Base-by-base conservation (phyloP, 2,113 vertebrate genomes). In the Passer domesticus region DNA sequence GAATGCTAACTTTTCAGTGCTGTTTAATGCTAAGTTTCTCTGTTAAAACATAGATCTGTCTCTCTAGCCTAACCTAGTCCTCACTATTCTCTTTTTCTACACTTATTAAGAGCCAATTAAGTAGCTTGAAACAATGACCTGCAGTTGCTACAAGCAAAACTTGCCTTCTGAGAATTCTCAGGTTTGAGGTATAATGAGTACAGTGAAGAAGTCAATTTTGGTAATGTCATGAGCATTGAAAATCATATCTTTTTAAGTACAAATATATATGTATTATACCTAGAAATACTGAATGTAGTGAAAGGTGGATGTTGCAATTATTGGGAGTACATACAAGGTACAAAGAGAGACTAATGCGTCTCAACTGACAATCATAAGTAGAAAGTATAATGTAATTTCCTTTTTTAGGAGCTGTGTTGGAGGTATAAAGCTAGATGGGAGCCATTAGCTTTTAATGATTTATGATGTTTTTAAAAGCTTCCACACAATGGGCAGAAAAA, bases 371-470 rank as follows among this genome's bases (percentile, higher is more conserved):
- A 59, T 90, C 63, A 52, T 59, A 83, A 83, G 44, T 30, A 81
- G 75, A 94, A 94, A 93, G 74, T 56, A 44, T 58, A 94, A 77
- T 83, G 83, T 86, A 63, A 83, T 63, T 88, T 93, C 82, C 27
- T 44, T 83, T 85, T 87, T 83, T 88, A 60, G 91, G 79, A 80
- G 35, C 75, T 93, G 33, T 70, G 39, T 83, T 93, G 84, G 69
- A 92, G 59, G 63, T 83, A 83, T 90, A 94, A 93, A 93, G 68
- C 78, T 94, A 70, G 89, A 91, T 58, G 27, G 67, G 68, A 92
- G 19, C 72, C 79, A 95, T 95, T 95, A 93, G 68, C 67, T 94
- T 95, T 80, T 94, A 94, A 91, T 8, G 52, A 93, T 96, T 94
- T 94, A 85, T 83, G 92, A 86, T 90, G 79, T 66, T 92, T 94